These are phyloP conservation scores for Lophius americanus DNA, from an alignment of 2,797 vertebrate species.

Conservation along the genomic window DNA sequence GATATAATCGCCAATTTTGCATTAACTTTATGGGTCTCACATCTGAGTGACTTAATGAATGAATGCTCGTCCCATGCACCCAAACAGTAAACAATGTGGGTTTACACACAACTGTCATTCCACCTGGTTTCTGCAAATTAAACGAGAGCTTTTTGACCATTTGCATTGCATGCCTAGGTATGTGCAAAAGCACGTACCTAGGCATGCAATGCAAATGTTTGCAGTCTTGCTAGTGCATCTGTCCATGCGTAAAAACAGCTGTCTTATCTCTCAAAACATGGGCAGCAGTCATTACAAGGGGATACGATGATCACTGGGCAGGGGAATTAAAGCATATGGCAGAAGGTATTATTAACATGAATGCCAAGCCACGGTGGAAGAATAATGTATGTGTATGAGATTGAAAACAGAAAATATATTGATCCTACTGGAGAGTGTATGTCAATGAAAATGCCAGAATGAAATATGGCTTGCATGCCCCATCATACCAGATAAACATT, in stretches of 20 bases:
- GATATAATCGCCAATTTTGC: constrained; percentile 47
- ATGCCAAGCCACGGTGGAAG: too few relatives aligned
- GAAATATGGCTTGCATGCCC: too few relatives aligned
- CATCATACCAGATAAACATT: background rate
- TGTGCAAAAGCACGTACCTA: background rate
- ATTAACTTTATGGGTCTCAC: constrained; percentile 41
- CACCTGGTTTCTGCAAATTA: constrained; percentile 10
- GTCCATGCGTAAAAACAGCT: constrained; percentile 23
- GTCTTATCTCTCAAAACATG: constrained; percentile 7
- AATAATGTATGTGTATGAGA: too few relatives aligned
- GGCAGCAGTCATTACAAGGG: background rate
- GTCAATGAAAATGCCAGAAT: background rate
- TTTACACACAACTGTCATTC: constrained; percentile 5
- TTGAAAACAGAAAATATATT: too few relatives aligned
- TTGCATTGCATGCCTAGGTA: constrained; percentile 2
- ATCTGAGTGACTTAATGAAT: constrained; percentile 15
- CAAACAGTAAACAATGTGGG: constrained; percentile 21
- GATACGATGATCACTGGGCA: background rate
- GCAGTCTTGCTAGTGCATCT: background rate
- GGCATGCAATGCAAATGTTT: background rate
- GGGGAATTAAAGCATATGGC: constrained; percentile 13
- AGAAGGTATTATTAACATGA: background rate
- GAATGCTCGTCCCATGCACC: constrained; percentile 7
- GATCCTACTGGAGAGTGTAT: too few relatives aligned
- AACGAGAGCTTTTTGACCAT: constrained; percentile 10